Evolutionary conservation across 2,113 vertebrate genomes (phyloP), one percentile per base, ranked within the genome.

Genomic region (Chaetorhynchus papuensis): DNA sequence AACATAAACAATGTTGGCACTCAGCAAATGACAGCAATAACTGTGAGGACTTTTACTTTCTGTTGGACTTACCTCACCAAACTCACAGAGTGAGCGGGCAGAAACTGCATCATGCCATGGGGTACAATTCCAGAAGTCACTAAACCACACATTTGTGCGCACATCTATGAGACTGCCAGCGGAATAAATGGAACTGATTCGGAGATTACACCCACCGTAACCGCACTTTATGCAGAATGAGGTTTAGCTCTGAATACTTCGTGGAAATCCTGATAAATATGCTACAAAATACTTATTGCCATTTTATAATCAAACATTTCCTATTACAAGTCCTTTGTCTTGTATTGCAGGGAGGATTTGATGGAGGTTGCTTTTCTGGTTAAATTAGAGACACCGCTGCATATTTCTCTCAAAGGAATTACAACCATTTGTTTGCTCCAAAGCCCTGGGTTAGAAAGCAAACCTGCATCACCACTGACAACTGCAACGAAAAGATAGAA

Each of bases 121-220:
- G 21, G 47, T 26, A 49, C 69, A 66, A n/a, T 14, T 83, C 56
- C 47, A 10, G 33, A 76, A 69, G 15, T 18, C 70, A 22, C 54
- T 87, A 69, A 80, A 57, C 18, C 35, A 65, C 21, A 44, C 0
- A 2, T 30, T 53, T 21, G 49, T 0, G 6, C 1, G 2, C 54
- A 49, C 22, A 49, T 41, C 50, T 60, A 4, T 20, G 35, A 60
- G 53, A 59, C 0, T 63, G 35, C 27, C 82, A 61, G 49, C 0
- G 7, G 70, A 76, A 27, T 21, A 37, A 33, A 21, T 35, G n/a
- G 50, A 56, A 75, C 22, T 24, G 42, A 65, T 11, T 4, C 15
- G 59, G 28, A 80, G 42, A 24, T 8, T 17, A 56, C 28, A 65
- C 26, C 26, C 47, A 88, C 39, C 19, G 2, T 10, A 82, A 68